phyloP scores from a whole-genome alignment of 2,797 vertebrate species.

The Muscicapa comitata region DNA sequence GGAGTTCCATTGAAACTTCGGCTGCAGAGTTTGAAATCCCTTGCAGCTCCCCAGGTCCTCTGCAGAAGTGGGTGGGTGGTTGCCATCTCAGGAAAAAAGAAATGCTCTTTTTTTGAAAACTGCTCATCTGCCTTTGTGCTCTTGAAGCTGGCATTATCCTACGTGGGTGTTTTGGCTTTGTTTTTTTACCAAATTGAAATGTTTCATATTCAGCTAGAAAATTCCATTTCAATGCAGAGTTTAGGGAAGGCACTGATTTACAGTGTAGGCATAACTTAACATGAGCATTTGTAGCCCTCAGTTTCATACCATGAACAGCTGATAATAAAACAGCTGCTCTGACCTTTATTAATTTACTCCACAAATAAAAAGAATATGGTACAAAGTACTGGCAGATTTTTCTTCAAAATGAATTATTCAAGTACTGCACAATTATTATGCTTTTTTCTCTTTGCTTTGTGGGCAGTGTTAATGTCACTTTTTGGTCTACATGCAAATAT shows the following conservation, averaged over 20 bases:
- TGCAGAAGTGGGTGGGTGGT: neutral
- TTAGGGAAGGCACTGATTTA: neutral
- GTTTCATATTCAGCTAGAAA: neutral
- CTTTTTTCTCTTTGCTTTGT: neutral
- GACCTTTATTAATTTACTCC: neutral
- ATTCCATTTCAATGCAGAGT: neutral
- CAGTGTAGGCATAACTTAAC: neutral
- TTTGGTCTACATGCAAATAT: neutral
- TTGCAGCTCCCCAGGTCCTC: neutral
- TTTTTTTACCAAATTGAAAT: neutral
- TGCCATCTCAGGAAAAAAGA: neutral
- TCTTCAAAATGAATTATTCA: neutral
- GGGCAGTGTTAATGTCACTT: neutral
- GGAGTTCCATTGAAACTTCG: neutral
- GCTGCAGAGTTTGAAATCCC: neutral
- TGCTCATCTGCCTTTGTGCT: neutral
- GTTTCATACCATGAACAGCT: neutral
- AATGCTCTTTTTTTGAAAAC: neutral
- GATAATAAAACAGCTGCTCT: neutral
- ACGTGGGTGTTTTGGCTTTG: rapidly evolving
- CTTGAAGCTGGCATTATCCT: neutral
- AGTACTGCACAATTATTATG: neutral
- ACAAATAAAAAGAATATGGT: neutral
- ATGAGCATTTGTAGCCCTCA: rapidly evolving
- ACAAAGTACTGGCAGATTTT: neutral